Conservation (phyloP, 2,113 vertebrate species). For the Periophthalmodon schlosseri region DNA sequence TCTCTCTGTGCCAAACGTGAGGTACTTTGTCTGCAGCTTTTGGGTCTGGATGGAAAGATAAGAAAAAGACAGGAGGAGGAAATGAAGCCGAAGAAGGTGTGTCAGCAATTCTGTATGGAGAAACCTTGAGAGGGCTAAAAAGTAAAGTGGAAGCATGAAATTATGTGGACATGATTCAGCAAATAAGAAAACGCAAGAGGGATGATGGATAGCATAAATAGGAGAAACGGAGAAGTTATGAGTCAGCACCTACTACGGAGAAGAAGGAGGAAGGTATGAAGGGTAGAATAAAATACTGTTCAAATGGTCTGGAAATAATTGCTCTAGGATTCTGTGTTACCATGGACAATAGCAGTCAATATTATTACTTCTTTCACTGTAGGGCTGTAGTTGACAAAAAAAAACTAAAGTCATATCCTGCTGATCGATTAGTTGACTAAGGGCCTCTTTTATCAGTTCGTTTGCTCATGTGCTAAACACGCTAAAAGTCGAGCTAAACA, state of each 20-base stretch:
- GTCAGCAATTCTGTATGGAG: conserved; percentile 60
- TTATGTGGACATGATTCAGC: conserved; percentile 62
- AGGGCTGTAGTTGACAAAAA: too few relatives aligned
- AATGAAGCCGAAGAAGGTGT: conserved; percentile 13
- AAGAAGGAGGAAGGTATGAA: conserved; percentile 40
- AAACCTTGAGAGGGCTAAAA: conserved; percentile 48
- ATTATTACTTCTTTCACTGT: background rate
- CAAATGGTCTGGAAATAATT: conserved; percentile 41
- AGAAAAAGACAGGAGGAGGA: conserved; percentile 18
- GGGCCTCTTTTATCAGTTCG: too few relatives aligned
- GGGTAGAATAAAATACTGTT: conserved; percentile 27
- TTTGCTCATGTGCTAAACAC: too few relatives aligned
- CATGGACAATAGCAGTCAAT: background rate
- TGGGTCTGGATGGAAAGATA: conserved; percentile 37
- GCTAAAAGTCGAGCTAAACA: too few relatives aligned
- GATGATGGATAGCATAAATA: conserved; percentile 57
- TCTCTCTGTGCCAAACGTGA: conserved; percentile 37
- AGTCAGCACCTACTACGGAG: conserved; percentile 59
- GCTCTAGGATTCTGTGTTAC: background rate
- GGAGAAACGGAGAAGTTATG: conserved; percentile 47
- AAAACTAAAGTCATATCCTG: too few relatives aligned
- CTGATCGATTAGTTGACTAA: too few relatives aligned
- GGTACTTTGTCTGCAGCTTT: conserved; percentile 24
- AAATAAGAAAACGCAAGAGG: conserved; percentile 35
- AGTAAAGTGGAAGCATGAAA: conserved; percentile 45